These are phyloP conservation scores for Dasypolia templi DNA, from an alignment of 2,888 invertebrate genomes.

Conservation along the genomic window DNA sequence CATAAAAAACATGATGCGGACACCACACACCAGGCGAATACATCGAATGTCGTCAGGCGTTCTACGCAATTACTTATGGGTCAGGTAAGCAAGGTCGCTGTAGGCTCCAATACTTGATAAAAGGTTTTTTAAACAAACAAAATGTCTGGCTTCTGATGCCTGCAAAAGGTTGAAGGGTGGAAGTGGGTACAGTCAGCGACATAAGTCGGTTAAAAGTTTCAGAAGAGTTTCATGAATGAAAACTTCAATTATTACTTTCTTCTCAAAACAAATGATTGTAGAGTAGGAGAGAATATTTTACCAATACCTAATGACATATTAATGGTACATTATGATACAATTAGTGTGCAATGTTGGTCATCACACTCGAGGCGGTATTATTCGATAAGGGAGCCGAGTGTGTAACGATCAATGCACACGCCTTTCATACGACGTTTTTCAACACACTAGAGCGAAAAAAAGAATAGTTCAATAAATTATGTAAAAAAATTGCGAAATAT, in stretches of 20 bases:
- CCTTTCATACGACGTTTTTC: too few relatives aligned
- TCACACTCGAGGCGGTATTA: too few relatives aligned
- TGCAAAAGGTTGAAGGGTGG: constrained; percentile 13
- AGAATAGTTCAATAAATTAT: too few relatives aligned
- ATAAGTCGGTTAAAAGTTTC: not conserved
- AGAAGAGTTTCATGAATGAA: not conserved
- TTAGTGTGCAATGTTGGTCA: too few relatives aligned
- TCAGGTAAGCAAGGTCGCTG: constrained; percentile 46
- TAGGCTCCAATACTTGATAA: constrained; percentile 29
- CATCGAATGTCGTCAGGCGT: constrained; percentile 56
- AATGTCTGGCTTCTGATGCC: constrained; percentile 10
- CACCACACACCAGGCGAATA: constrained; percentile 14
- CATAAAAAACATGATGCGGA: constrained; percentile 26
- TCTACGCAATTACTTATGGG: constrained; percentile 51
- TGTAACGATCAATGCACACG: too few relatives aligned
- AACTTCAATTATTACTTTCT: not conserved
- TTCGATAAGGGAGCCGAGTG: too few relatives aligned
- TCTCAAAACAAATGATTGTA: not conserved
- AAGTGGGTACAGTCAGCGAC: not conserved
- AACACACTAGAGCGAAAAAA: too few relatives aligned
- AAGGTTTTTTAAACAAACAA: constrained; percentile 36
- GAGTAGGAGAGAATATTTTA: not conserved
- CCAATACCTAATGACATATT: not conserved
- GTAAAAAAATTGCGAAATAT: too few relatives aligned
- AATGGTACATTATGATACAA: too few relatives aligned